These are phyloP conservation scores for Aethes cnicana DNA, from an alignment of 2,888 invertebrate genomes.

Conservation along the genomic window DNA sequence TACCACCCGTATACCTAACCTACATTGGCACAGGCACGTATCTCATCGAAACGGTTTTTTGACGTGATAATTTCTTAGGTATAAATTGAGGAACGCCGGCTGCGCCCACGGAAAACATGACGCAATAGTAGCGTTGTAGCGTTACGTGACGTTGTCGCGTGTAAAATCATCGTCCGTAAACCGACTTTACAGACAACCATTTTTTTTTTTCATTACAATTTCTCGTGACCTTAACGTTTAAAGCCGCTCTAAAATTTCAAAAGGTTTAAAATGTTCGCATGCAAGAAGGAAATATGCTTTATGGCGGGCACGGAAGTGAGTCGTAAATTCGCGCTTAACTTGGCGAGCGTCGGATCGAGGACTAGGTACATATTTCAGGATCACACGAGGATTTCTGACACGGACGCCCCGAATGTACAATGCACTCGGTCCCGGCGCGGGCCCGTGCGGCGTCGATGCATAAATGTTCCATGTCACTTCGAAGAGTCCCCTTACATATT, in stretches of 20 bases:
- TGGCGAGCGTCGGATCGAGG: constrained; percentile 41
- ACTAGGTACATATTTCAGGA: constrained; percentile 63
- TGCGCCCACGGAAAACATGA: no score
- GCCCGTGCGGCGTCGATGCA: constrained; percentile 6
- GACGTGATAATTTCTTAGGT: no score
- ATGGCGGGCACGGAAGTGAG: constrained; percentile 46
- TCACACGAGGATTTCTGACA: constrained; percentile 51
- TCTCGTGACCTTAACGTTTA: constrained; percentile 17
- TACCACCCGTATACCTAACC: constrained; percentile 42
- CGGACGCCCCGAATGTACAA: constrained; percentile 43
- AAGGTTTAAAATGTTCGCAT: constrained; percentile 52
- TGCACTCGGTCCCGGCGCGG: constrained; percentile 42
- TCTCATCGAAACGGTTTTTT: constrained; percentile 10
- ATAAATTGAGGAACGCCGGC: no score
- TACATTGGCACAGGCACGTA: constrained; percentile 24
- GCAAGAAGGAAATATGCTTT: constrained; percentile 56
- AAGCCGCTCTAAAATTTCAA: constrained; percentile 38
- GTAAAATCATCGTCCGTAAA: no score
- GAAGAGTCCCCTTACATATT: constrained; percentile 23
- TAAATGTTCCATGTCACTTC: constrained; percentile 28
- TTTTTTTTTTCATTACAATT: constrained; percentile 25
- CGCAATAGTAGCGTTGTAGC: no score
- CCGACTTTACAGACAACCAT: no score
- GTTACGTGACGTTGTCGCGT: no score
- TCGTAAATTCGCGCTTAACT: constrained; percentile 64